Evolutionary conservation across 1,140 invertebrate genomes (phyloP).

Genomic region (Atta colombica): DNA sequence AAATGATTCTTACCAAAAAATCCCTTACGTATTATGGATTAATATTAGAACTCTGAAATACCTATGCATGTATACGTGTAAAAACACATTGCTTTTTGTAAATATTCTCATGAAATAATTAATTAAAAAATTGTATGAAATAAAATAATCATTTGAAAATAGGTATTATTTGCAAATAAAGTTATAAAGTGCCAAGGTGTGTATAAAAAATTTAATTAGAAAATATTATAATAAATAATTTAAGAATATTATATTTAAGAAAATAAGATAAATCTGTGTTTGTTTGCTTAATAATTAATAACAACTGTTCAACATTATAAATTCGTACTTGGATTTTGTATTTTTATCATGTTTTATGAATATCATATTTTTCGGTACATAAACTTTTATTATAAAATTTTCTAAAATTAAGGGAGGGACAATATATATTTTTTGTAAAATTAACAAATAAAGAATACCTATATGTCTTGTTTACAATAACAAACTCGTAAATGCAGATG

Average conservation of each 20-base stretch:
- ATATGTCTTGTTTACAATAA: conserved; percentile 16
- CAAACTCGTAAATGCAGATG: neutral
- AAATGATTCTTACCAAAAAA: neutral
- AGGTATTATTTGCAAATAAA: neutral
- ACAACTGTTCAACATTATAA: neutral
- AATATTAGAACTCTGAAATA: conserved; percentile 15
- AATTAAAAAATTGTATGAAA: neutral
- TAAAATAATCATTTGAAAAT: neutral
- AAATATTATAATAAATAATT: conserved; percentile 16
- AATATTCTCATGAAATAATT: conserved; percentile 2
- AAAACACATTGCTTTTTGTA: neutral
- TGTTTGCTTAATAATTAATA: too few species aligned
- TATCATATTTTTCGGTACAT: neutral
- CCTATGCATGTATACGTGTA: neutral
- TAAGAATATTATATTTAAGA: too few species aligned
- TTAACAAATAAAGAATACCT: conserved; percentile 2
- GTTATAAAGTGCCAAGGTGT: neutral
- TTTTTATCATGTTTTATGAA: neutral
- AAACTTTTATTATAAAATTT: neutral
- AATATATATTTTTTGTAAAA: neutral
- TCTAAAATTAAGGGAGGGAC: neutral
- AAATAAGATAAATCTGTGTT: too few species aligned
- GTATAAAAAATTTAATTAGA: neutral
- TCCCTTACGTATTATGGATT: neutral
- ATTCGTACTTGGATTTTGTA: neutral